These are phyloP conservation scores for Entomobrya multifasciata DNA, from an alignment of 2,888 invertebrate species.

Conservation along the genomic window DNA sequence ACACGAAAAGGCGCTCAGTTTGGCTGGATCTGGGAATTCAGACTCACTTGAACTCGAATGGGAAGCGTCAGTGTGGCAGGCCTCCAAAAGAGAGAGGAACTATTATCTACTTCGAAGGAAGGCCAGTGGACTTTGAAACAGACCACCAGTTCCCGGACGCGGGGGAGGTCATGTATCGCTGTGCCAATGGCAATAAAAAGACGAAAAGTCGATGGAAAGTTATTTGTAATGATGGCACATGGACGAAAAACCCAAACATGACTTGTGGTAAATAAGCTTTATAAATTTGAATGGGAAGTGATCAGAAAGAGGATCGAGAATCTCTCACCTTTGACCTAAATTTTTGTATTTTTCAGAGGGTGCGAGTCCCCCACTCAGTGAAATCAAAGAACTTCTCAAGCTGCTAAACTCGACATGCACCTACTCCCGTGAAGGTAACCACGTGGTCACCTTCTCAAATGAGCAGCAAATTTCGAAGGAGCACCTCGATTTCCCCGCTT, in stretches of 20 bases:
- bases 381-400: conserved; percentile 69
- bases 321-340: too few species aligned
- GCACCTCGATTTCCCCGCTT: conserved; percentile 89
- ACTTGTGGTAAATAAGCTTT: conserved; percentile 86
- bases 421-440: conserved; percentile 87
- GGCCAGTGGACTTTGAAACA: conserved; percentile 85
- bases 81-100: conserved; percentile 90
- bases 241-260: conserved; percentile 89
- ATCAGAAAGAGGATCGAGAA: too few species aligned
- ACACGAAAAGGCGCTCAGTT: conserved; percentile 58
- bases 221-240: conserved; percentile 91
- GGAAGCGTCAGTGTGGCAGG: conserved; percentile 84
- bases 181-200: conserved; percentile 81
- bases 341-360: conserved; percentile 48
- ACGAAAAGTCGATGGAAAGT: conserved; percentile 89
- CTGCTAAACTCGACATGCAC: conserved; percentile 84
- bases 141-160: conserved; percentile 88
- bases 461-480: conserved; percentile 89
- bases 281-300: too few species aligned
- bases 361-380: conserved; percentile 52
- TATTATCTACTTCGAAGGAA: conserved; percentile 86
- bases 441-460: conserved; percentile 89
- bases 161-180: conserved; percentile 91
- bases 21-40: conserved; percentile 61
- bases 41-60: conserved; percentile 35